Evolutionary conservation across 92 coral and sea anemone species (phyloP).

Genomic region (Bergia sp.): DNA sequence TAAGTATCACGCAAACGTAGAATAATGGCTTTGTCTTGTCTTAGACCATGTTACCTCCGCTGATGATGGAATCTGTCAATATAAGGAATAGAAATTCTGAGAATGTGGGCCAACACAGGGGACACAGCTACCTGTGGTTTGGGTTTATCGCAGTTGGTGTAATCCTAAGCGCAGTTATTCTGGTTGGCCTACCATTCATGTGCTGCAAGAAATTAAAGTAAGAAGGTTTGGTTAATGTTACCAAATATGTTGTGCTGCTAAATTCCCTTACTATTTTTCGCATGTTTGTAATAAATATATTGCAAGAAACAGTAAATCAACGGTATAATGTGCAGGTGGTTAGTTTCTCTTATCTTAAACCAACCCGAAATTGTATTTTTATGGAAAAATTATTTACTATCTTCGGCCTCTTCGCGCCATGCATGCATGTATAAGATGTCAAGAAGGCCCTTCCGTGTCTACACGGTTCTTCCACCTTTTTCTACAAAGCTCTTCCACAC

Average conservation of each 20-base stretch:
- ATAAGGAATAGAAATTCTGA: background rate
- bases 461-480: too few species aligned
- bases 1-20: background rate
- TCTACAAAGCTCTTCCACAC: too few species aligned
- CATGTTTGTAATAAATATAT: background rate
- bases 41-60: background rate
- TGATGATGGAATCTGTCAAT: background rate
- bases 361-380: too few species aligned
- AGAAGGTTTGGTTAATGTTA: background rate
- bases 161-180: conserved; percentile 9
- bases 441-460: too few species aligned
- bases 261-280: background rate
- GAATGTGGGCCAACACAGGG: background rate
- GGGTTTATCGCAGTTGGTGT: conserved; percentile 33
- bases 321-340: background rate
- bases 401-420: too few species aligned
- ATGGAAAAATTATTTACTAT: too few species aligned
- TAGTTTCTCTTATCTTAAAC: too few species aligned
- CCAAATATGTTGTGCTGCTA: background rate
- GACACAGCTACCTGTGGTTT: background rate
- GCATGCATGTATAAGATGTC: too few species aligned
- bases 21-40: too few species aligned
- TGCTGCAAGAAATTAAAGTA: conserved; percentile 32
- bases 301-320: background rate
- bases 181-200: conserved; percentile 23